These are phyloP conservation scores for Lanistes nyassanus DNA, from an alignment of 1,140 invertebrate genomes.

Conservation along the genomic window DNA sequence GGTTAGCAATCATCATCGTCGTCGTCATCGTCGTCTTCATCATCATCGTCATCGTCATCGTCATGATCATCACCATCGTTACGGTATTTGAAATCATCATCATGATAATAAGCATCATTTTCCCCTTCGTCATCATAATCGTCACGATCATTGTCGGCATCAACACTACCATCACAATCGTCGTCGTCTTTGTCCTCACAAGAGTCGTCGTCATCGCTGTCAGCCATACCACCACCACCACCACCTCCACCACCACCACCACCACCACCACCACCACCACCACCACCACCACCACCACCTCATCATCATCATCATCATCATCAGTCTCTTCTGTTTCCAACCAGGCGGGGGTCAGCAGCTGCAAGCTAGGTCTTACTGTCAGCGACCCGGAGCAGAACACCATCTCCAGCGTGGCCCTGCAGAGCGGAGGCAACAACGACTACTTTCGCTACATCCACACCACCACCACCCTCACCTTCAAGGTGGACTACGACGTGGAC, in stretches of 20 bases:
- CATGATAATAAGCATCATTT: constrained; percentile 11
- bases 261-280: too few relatives aligned
- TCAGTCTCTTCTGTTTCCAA: not conserved
- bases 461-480: constrained; percentile 28
- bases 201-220: constrained; percentile 15
- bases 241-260: too few relatives aligned
- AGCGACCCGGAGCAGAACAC: constrained; percentile 29
- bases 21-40: too few relatives aligned
- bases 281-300: too few relatives aligned
- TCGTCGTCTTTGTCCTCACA: constrained; percentile 20
- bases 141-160: constrained; percentile 17
- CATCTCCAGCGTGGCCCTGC: constrained; percentile 21
- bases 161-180: constrained; percentile 21
- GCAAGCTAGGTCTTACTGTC: constrained; percentile 12
- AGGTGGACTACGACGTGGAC: constrained; percentile 36
- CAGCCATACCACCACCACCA: constrained; percentile 3
- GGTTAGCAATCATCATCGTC: too few relatives aligned
- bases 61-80: constrained; percentile 3
- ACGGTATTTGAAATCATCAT: not conserved
- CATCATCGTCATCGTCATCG: constrained; percentile 6
- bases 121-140: constrained; percentile 21
- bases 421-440: constrained; percentile 26
- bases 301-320: too few relatives aligned
- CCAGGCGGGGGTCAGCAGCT: constrained; percentile 29
- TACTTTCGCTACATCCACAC: constrained; percentile 18